Evolutionary conservation across 2,888 invertebrate species (phyloP).

Genomic region (Crematogaster levior): DNA sequence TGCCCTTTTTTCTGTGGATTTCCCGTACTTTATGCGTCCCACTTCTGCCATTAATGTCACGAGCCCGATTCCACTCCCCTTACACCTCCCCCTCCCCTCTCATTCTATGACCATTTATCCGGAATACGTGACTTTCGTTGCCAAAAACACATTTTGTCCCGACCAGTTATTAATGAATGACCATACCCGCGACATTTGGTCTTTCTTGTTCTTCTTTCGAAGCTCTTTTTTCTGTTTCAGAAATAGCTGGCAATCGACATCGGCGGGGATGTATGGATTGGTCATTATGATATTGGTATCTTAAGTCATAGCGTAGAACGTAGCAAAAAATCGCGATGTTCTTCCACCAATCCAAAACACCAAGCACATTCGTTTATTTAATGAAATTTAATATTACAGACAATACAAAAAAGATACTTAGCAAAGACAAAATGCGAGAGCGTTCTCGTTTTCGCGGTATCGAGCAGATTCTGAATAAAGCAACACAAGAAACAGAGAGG

Average conservation of each 20-base stretch:
- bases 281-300: constrained; percentile 32
- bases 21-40: constrained; percentile 83
- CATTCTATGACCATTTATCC: constrained; percentile 77
- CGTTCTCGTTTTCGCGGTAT: background rate
- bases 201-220: constrained; percentile 34
- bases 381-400: background rate
- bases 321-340: background rate
- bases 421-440: background rate
- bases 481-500: constrained; percentile 53
- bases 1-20: constrained; percentile 80
- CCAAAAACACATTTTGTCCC: constrained; percentile 78
- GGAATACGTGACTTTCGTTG: constrained; percentile 81
- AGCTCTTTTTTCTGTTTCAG: constrained; percentile 58
- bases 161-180: constrained; percentile 81
- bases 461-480: background rate
- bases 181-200: constrained; percentile 43
- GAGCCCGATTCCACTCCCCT: constrained; percentile 60
- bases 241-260: constrained; percentile 32
- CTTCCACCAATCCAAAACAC: background rate
- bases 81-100: constrained; percentile 32
- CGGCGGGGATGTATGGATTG: constrained; percentile 38
- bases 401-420: background rate
- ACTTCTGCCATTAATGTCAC: constrained; percentile 84
- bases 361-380: background rate
- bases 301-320: constrained; percentile 9